Conservation (phyloP, 2,113 vertebrate genomes). For the Hyla sarda region DNA sequence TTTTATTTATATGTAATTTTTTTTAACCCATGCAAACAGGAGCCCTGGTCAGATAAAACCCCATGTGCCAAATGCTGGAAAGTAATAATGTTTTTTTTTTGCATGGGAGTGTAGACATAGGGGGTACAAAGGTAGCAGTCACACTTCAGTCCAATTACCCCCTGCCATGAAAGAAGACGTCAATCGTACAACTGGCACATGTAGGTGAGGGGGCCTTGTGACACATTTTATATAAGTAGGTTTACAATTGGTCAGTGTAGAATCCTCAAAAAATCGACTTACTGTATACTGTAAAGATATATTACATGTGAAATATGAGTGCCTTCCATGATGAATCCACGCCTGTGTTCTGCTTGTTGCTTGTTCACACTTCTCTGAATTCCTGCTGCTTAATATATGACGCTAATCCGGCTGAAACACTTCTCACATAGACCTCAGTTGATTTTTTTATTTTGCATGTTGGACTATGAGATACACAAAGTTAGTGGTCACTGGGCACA, state of each 20-base stretch:
- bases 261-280: background rate
- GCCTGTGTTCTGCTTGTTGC: background rate
- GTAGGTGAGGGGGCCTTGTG: background rate
- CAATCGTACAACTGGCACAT: background rate
- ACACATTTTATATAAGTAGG: background rate
- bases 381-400: constrained; percentile 7
- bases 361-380: background rate
- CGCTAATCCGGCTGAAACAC: background rate
- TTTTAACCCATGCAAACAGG: background rate
- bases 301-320: constrained; percentile 56
- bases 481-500: constrained; percentile 32
- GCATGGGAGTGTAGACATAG: background rate
- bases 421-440: constrained; percentile 23
- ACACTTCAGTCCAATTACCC: background rate
- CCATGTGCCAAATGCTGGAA: background rate
- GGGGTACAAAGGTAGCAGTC: background rate
- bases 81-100: background rate
- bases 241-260: background rate
- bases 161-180: background rate
- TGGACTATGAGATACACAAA: constrained; percentile 13
- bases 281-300: background rate
- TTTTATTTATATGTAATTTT: background rate
- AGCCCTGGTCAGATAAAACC: background rate
- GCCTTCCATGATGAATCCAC: background rate
- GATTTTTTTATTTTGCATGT: constrained; percentile 52